Evolutionary conservation across 2,113 vertebrate species (phyloP).

Genomic region (Propithecus coquereli): DNA sequence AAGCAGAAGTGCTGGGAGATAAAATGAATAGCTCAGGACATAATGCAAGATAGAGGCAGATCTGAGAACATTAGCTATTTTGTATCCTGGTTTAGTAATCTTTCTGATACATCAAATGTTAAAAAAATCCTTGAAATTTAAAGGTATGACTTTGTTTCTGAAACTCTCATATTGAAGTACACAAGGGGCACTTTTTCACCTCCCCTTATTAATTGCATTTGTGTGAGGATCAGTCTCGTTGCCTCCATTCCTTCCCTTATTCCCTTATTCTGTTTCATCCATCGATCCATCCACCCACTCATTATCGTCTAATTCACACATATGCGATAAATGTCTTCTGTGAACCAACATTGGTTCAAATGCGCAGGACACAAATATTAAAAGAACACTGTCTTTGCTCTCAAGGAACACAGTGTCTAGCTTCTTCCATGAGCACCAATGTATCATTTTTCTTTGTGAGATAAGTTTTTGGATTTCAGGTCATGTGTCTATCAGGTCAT

Average conservation of each 20-base stretch:
- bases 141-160: not conserved
- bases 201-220: not conserved
- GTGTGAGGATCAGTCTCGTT: not conserved
- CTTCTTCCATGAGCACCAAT: not conserved
- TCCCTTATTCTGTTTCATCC: not conserved
- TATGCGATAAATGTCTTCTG: not conserved
- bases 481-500: not conserved
- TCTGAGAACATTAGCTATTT: conserved; percentile 6
- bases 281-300: not conserved
- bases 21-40: not conserved
- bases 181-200: not conserved
- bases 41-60: not conserved
- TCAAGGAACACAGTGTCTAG: not conserved
- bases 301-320: not conserved
- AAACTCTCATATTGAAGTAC: not conserved
- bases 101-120: not conserved
- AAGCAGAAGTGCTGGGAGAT: not conserved
- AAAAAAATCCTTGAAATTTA: not conserved
- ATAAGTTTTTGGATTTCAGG: not conserved
- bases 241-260: not conserved
- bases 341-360: not conserved
- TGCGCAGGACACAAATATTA: not conserved
- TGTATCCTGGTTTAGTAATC: not conserved
- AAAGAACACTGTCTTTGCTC: not conserved
- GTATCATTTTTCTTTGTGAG: not conserved